Conservation (phyloP, 2,888 invertebrate genomes). For the Caenorhabditis drosophilae region DNA sequence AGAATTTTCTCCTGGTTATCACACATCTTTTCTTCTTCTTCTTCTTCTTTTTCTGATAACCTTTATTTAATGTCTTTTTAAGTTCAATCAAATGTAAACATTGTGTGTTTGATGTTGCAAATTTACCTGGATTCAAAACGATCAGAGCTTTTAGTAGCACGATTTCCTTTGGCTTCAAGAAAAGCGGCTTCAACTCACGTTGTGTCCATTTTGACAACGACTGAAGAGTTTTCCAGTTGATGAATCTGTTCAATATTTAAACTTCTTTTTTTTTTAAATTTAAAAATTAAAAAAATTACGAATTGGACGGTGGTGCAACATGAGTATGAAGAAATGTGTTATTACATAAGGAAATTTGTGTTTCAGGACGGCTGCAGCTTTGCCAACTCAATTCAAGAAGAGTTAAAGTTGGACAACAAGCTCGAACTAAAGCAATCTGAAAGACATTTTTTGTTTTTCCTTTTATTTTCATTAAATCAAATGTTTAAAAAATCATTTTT, state of each 20-base stretch:
- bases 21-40: too few species aligned
- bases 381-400: slow-evolving; percentile 51
- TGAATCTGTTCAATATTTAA: slow-evolving; percentile 43
- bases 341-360: slow-evolving; percentile 39
- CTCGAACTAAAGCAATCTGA: slow-evolving; percentile 51
- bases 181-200: slow-evolving; percentile 47
- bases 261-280: not conserved
- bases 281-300: slow-evolving; percentile 14
- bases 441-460: too few species aligned
- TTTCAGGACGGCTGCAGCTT: slow-evolving; percentile 9
- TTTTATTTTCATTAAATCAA: too few species aligned
- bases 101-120: too few species aligned
- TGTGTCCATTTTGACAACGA: slow-evolving; percentile 52
- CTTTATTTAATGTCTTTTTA: too few species aligned
- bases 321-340: slow-evolving; percentile 37
- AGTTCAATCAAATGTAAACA: too few species aligned
- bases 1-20: too few species aligned
- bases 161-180: slow-evolving; percentile 52
- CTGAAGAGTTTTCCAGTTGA: slow-evolving; percentile 53
- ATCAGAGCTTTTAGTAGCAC: slow-evolving; percentile 57
- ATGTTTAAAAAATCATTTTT: too few species aligned
- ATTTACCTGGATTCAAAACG: slow-evolving; percentile 47
- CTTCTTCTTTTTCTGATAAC: too few species aligned
- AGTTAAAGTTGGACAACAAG: slow-evolving; percentile 53
- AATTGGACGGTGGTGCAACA: slow-evolving; percentile 37